A percentile compares a stretch with the other conserved stretches of the same genome.
phyloP scores from a whole-genome alignment of 2,888 invertebrate species.

The Gymnoscelis rufifasciata region DNA sequence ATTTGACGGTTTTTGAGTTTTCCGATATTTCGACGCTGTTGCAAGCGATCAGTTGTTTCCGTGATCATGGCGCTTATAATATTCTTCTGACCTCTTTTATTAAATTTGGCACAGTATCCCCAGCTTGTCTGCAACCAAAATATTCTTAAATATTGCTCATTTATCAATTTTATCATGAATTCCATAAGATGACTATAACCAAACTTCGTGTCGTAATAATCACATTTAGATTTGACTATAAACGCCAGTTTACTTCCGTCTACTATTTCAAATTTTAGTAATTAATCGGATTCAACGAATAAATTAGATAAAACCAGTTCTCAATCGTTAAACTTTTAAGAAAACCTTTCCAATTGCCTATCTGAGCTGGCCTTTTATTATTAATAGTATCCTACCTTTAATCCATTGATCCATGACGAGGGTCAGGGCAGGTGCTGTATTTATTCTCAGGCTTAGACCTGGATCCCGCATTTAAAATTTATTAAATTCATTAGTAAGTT shows the following conservation, averaged over 20 bases:
- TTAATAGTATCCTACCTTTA: conserved; percentile 9
- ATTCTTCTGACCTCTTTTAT: too few relatives aligned
- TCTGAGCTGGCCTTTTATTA: conserved; percentile 6
- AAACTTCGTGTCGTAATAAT: not conserved
- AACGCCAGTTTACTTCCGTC: conserved; percentile 19
- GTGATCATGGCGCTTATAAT: too few relatives aligned
- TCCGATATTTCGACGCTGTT: too few relatives aligned
- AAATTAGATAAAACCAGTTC: not conserved
- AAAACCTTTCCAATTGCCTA: conserved; percentile 1
- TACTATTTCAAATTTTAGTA: conserved; percentile 12
- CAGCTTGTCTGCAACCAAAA: too few relatives aligned
- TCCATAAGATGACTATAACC: not conserved
- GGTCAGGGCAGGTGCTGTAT: conserved; percentile 3
- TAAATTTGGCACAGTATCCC: too few relatives aligned
- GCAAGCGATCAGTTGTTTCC: too few relatives aligned
- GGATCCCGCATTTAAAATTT: not conserved
- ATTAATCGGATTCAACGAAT: not conserved
- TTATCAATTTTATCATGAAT: not conserved
- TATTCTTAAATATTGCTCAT: too few relatives aligned
- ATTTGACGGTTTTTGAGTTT: too few relatives aligned
- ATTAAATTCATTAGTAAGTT: not conserved
- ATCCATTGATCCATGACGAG: conserved; percentile 9
- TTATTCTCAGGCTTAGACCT: conserved; percentile 3
- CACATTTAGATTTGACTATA: not conserved
- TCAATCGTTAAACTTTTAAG: conserved; percentile 9